Evolutionary conservation across 2,888 invertebrate species (phyloP).

Genomic region (Electrophaes corylata): DNA sequence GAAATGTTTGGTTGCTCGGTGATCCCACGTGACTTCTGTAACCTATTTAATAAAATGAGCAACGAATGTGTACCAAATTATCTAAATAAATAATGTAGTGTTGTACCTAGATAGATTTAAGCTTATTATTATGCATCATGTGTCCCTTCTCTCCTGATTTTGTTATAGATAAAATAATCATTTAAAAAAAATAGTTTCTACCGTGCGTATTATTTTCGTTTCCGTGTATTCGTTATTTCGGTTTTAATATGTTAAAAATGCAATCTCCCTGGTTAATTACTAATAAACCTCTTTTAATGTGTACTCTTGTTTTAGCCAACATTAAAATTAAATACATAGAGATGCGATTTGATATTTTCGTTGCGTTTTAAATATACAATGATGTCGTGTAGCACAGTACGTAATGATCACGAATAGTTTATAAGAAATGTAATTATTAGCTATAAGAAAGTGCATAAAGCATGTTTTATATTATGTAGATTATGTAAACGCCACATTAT

Average conservation of each 20-base stretch:
- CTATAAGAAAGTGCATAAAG: slow-evolving; percentile 72
- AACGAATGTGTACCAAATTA: slow-evolving; percentile 84
- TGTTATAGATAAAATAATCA: slow-evolving; percentile 43
- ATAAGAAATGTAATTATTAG: slow-evolving; percentile 80
- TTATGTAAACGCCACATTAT: slow-evolving; percentile 74
- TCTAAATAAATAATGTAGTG: slow-evolving; percentile 64
- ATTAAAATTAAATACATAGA: slow-evolving; percentile 11
- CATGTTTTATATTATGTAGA: slow-evolving; percentile 83
- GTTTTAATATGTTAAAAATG: no score
- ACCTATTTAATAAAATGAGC: slow-evolving; percentile 64
- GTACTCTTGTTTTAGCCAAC: not conserved
- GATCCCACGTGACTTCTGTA: slow-evolving; percentile 51
- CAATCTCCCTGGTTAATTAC: no score
- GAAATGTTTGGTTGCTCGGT: slow-evolving; percentile 68
- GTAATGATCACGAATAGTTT: slow-evolving; percentile 67
- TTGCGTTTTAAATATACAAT: slow-evolving; percentile 53
- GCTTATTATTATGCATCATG: slow-evolving; percentile 58
- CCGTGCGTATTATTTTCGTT: slow-evolving; percentile 29
- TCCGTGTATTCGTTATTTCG: no score
- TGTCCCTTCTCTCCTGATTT: slow-evolving; percentile 51
- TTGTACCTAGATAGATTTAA: slow-evolving; percentile 75
- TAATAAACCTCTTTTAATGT: no score
- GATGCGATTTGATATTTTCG: slow-evolving; percentile 29
- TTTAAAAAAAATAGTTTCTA: slow-evolving; percentile 35
- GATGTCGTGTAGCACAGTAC: slow-evolving; percentile 56